A percentile compares a stretch with the other conserved stretches of the same genome.
Evolutionary conservation across 2,888 invertebrate species (phyloP).

Genomic region (Anodontia alba): DNA sequence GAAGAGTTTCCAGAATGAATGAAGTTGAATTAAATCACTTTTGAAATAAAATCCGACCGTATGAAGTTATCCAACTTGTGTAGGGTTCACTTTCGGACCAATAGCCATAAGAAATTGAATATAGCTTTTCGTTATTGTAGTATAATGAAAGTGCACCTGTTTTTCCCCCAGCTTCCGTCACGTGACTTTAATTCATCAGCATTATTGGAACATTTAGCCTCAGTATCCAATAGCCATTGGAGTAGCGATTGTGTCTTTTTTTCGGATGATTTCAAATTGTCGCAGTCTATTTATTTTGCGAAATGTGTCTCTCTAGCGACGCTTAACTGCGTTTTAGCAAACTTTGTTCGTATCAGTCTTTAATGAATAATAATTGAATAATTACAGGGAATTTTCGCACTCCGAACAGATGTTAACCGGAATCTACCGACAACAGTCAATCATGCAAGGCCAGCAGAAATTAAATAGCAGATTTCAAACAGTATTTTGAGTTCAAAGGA

Average conservation of each 20-base stretch:
- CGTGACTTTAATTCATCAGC: constrained; percentile 60
- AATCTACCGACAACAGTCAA: not conserved
- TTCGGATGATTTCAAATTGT: constrained; percentile 17
- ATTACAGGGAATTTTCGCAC: constrained; percentile 44
- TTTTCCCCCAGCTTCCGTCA: constrained; percentile 58
- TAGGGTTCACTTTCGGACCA: constrained; percentile 4
- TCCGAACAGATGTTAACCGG: constrained; percentile 12
- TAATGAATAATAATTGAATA: constrained; percentile 55
- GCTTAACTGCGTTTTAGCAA: constrained; percentile 1
- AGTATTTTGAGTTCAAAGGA: constrained; percentile 6
- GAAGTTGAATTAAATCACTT: not conserved
- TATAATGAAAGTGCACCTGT: constrained; percentile 71
- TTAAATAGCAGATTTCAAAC: constrained; percentile 10
- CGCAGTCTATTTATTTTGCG: constrained; percentile 18
- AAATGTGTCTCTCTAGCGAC: constrained; percentile 14
- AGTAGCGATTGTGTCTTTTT: not conserved
- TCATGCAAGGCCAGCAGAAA: not conserved
- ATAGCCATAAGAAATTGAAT: constrained; percentile 63
- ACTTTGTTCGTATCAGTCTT: constrained; percentile 27
- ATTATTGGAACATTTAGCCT: constrained; percentile 39
- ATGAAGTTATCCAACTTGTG: constrained; percentile 5
- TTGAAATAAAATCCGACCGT: not conserved
- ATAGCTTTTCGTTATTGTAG: constrained; percentile 61
- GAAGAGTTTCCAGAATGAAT: not conserved
- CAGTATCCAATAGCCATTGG: constrained; percentile 1